These are phyloP conservation scores for Thumatha senex DNA, from an alignment of 2,888 invertebrate genomes.

Conservation along the genomic window DNA sequence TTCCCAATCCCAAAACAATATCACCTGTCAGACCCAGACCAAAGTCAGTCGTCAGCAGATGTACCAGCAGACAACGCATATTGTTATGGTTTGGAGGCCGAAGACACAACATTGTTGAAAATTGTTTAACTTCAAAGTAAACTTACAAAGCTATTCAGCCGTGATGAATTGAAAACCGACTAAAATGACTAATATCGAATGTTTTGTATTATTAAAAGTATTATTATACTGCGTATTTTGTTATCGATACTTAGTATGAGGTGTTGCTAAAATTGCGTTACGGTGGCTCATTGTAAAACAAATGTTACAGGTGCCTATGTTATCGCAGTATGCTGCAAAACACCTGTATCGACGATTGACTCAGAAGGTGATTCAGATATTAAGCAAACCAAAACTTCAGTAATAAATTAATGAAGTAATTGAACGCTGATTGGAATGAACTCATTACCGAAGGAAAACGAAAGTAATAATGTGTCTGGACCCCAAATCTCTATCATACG, in stretches of 20 bases:
- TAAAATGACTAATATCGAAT: background rate
- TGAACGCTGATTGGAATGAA: too few species aligned
- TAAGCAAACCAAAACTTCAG: background rate
- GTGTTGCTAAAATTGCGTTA: constrained; percentile 4
- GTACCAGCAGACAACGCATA: too few species aligned
- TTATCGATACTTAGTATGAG: constrained; percentile 5
- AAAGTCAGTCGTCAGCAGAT: too few species aligned
- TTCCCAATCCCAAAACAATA: too few species aligned
- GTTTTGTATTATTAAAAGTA: constrained; percentile 1
- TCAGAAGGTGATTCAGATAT: background rate
- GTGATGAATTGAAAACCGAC: background rate
- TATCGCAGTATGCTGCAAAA: background rate
- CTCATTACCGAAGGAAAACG: too few species aligned
- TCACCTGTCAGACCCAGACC: too few species aligned
- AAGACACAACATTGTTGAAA: background rate
- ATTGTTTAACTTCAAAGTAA: background rate
- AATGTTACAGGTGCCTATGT: background rate
- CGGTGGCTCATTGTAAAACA: constrained; percentile 3
- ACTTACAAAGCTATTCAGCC: background rate
- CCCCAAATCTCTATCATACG: too few species aligned
- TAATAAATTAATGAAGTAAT: too few species aligned
- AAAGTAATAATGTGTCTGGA: too few species aligned
- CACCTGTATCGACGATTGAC: constrained; percentile 1
- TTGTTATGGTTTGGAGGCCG: too few species aligned
- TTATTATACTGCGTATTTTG: background rate